A percentile compares a stretch with the other conserved stretches of the same genome.
Conservation (phyloP, 2,888 invertebrate species). For the Anodontia alba region DNA sequence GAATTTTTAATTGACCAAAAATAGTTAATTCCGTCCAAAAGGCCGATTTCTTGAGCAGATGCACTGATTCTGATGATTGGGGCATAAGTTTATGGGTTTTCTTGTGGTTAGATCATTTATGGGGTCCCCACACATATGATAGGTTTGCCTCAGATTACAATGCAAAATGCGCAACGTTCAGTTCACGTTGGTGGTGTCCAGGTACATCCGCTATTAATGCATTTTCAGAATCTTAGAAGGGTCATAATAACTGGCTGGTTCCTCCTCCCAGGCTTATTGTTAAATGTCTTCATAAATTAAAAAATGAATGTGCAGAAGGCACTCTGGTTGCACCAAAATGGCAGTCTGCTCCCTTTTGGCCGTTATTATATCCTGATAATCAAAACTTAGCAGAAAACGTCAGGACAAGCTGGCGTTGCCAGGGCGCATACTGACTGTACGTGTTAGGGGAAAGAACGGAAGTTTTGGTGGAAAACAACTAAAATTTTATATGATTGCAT, state of each 20-base stretch:
- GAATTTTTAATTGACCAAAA: too few relatives aligned
- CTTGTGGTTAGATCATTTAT: constrained; percentile 27
- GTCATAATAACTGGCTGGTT: constrained; percentile 49
- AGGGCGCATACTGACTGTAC: constrained; percentile 11
- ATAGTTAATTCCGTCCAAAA: too few relatives aligned
- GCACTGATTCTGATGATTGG: constrained; percentile 60
- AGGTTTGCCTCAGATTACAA: constrained; percentile 39
- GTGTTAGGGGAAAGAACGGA: too few relatives aligned
- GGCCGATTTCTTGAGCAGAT: constrained; percentile 51
- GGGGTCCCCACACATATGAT: constrained; percentile 52
- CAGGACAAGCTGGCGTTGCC: too few relatives aligned
- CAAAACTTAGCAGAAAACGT: too few relatives aligned
- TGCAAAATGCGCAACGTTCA: background rate
- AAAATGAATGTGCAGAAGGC: too few relatives aligned
- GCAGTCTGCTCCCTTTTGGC: too few relatives aligned
- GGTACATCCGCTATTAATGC: constrained; percentile 10
- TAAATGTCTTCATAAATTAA: constrained; percentile 33
- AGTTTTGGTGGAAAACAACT: too few relatives aligned
- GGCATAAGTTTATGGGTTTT: constrained; percentile 41
- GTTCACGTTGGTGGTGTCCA: background rate
- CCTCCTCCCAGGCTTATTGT: constrained; percentile 45
- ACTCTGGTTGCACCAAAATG: background rate
- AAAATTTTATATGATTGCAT: too few relatives aligned
- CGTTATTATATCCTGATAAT: too few relatives aligned
- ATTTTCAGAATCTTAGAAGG: constrained; percentile 30